Conservation (phyloP, 2,797 vertebrate species). For the Labroides dimidiatus region DNA sequence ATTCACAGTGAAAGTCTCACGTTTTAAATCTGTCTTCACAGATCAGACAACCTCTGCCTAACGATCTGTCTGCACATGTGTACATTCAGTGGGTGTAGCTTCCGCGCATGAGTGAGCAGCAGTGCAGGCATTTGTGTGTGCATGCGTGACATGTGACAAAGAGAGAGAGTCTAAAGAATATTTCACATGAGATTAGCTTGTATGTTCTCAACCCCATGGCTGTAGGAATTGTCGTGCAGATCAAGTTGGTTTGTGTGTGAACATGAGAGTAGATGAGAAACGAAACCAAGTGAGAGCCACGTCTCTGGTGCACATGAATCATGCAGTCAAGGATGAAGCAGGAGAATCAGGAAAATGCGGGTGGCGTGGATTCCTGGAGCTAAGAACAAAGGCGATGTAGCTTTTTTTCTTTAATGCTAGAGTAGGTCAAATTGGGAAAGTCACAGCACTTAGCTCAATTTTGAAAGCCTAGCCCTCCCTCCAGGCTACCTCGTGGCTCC, state of each 20-base stretch:
- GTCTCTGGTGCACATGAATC: conserved; percentile 24
- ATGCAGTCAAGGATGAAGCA: conserved; percentile 11
- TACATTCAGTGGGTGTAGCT: neutral
- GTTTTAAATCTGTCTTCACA: conserved; percentile 24
- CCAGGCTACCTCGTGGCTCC: no score
- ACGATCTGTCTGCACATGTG: neutral
- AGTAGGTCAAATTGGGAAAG: no score
- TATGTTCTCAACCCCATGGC: neutral
- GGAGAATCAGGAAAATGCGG: neutral
- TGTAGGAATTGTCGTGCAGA: conserved; percentile 27
- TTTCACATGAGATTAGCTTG: conserved; percentile 20
- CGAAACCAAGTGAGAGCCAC: conserved; percentile 4
- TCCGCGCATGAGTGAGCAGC: neutral
- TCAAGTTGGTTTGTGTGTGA: neutral
- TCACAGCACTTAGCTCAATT: no score
- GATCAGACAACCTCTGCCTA: conserved; percentile 26
- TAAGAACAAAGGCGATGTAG: neutral
- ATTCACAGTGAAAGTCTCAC: neutral
- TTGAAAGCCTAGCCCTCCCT: no score
- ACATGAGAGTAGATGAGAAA: neutral
- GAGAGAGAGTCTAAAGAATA: conserved; percentile 30
- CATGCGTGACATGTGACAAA: conserved; percentile 6
- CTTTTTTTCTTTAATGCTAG: no score
- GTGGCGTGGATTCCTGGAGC: neutral
- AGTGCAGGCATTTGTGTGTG: neutral